Conservation (phyloP, 1,140 invertebrate genomes). For the Antheraea mylitta region DNA sequence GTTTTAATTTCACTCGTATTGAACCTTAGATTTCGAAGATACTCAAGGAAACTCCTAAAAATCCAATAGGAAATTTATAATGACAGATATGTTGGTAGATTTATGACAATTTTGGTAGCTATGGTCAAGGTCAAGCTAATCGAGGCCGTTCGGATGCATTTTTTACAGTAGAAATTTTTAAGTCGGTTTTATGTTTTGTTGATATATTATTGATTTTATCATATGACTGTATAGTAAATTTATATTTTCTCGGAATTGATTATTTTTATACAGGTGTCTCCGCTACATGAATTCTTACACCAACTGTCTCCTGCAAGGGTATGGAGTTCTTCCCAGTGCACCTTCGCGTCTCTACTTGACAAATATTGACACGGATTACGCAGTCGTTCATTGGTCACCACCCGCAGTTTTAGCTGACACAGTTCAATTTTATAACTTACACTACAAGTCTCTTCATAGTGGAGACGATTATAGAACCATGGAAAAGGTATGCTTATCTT, state of each 20-base stretch:
- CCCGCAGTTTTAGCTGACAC: slow-evolving; percentile 85
- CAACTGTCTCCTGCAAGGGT: slow-evolving; percentile 90
- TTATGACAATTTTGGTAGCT: no score
- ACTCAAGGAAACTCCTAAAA: no score
- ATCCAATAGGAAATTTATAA: no score
- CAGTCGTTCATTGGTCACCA: slow-evolving; percentile 88
- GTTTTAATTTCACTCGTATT: no score
- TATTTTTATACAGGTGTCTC: slow-evolving; percentile 81
- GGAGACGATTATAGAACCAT: slow-evolving; percentile 77
- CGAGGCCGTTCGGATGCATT: no score
- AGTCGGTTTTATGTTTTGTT: neutral
- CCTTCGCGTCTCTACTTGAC: slow-evolving; percentile 84
- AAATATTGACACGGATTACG: slow-evolving; percentile 86
- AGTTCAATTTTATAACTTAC: slow-evolving; percentile 84
- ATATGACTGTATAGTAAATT: no score
- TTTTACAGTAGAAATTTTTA: no score
- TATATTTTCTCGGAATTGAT: neutral
- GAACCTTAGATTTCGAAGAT: no score
- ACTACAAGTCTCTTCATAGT: slow-evolving; percentile 80
- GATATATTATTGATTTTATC: neutral
- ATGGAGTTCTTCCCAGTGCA: slow-evolving; percentile 87
- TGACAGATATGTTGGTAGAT: no score
- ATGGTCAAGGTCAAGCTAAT: no score
- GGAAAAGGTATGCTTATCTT: slow-evolving; percentile 65
- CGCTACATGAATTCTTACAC: slow-evolving; percentile 89